phyloP scores from a whole-genome alignment of 2,888 invertebrate genomes.

The Zele albiditarsus region DNA sequence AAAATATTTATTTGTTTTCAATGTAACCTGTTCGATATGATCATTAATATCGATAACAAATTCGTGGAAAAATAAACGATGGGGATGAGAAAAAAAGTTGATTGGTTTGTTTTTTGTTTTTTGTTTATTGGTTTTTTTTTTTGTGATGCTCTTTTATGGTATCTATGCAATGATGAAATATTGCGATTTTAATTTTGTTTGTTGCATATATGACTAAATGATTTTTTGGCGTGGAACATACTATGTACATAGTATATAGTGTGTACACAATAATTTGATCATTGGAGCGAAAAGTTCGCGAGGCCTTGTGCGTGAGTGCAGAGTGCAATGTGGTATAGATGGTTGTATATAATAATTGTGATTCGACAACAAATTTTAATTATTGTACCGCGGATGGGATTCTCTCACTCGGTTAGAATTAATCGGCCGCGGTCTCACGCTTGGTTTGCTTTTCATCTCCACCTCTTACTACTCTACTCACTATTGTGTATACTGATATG shows the following conservation, averaged over 20 bases:
- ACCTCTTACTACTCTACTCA: background rate
- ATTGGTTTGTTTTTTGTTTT: background rate
- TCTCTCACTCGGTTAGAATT: constrained; percentile 56
- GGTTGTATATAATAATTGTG: constrained; percentile 48
- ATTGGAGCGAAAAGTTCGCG: background rate
- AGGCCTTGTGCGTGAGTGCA: background rate
- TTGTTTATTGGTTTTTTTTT: background rate
- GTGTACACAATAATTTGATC: background rate
- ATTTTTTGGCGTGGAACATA: constrained; percentile 6
- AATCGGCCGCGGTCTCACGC: constrained; percentile 51
- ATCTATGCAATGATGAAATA: background rate
- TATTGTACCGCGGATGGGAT: constrained; percentile 58
- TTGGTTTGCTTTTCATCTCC: constrained; percentile 8
- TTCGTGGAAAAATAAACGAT: background rate
- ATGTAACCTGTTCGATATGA: background rate
- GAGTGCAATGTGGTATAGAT: background rate
- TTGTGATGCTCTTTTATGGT: background rate
- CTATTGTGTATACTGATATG: background rate
- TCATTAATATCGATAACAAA: background rate
- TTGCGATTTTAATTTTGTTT: background rate
- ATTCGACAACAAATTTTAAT: constrained; percentile 66
- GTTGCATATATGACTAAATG: background rate
- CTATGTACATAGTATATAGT: background rate
- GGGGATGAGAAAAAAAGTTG: background rate
- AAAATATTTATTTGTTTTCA: background rate